phyloP scores from a whole-genome alignment of 2,113 vertebrate species.

The Saccopteryx leptura region DNA sequence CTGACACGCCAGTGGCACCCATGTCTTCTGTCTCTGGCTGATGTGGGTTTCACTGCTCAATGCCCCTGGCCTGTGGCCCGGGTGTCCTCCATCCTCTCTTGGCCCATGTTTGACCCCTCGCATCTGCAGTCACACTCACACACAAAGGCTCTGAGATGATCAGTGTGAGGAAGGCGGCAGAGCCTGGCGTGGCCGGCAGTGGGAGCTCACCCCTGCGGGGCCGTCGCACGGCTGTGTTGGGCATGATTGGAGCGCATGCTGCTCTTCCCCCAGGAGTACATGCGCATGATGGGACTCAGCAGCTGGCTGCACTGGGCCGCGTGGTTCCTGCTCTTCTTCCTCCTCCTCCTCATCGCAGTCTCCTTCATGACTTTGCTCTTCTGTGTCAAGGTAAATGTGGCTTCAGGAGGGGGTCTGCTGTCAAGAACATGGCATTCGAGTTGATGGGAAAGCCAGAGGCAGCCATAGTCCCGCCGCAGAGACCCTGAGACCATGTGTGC shows the following conservation, averaged over 20 bases:
- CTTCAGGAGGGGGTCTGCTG: fast-evolving
- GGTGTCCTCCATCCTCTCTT: not conserved
- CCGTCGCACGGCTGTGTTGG: not conserved
- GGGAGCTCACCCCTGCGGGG: no score
- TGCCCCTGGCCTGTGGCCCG: not conserved
- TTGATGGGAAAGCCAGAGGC: not conserved
- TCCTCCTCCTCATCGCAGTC: constrained; percentile 93
- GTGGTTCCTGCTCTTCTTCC: constrained; percentile 98
- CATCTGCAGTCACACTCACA: not conserved
- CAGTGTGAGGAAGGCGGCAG: not conserved
- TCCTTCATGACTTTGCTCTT: constrained; percentile 96
- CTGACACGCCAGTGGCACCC: not conserved
- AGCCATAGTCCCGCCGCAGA: not conserved
- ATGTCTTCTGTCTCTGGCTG: fast-evolving
- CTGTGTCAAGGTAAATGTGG: constrained; percentile 93
- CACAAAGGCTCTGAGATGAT: not conserved
- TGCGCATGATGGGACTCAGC: constrained; percentile 99
- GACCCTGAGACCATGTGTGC: not conserved
- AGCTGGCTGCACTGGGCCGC: constrained; percentile 98
- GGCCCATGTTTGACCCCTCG: fast-evolving
- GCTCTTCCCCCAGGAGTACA: constrained; percentile 93
- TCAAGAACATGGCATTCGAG: not conserved
- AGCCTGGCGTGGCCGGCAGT: not conserved
- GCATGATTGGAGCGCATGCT: fast-evolving
- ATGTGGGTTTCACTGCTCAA: not conserved